Evolutionary conservation across 2,888 invertebrate species (phyloP).

Genomic region (Synergus japonicus): DNA sequence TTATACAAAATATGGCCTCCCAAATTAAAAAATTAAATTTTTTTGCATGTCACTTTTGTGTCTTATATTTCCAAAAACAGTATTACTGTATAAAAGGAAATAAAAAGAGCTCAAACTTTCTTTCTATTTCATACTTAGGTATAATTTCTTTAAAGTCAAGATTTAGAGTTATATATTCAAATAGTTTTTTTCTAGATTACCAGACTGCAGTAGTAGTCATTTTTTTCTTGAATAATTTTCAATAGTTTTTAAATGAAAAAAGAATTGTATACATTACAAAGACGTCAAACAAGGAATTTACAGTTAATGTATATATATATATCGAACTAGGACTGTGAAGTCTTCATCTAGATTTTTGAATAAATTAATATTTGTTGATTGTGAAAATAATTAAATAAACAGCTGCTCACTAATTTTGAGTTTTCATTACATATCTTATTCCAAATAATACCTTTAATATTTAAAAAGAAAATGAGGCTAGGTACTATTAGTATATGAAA

Average conservation of each 20-base stretch:
- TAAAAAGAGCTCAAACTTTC: conserved; percentile 22
- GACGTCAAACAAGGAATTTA: conserved; percentile 9
- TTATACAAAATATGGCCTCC: conserved; percentile 9
- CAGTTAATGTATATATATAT: conserved; percentile 28
- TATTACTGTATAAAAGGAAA: conserved; percentile 3
- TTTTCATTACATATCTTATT: not conserved
- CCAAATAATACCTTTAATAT: not conserved
- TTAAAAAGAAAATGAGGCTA: not conserved
- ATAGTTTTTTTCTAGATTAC: conserved; percentile 17
- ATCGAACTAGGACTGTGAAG: conserved; percentile 18
- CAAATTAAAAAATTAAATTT: not conserved
- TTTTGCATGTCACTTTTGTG: conserved; percentile 35
- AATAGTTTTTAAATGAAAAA: conserved; percentile 4
- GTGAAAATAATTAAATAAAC: conserved; percentile 28
- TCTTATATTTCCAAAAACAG: conserved; percentile 16
- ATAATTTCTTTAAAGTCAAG: conserved; percentile 2
- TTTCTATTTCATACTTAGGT: conserved; percentile 12
- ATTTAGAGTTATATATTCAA: conserved; percentile 28
- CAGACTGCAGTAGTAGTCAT: not conserved
- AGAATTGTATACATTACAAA: conserved; percentile 27
- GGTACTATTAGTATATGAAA: not conserved
- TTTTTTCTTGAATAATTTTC: conserved; percentile 7
- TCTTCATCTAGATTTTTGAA: conserved; percentile 31
- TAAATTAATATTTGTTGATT: conserved; percentile 29
- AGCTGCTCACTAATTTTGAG: conserved; percentile 22